A percentile compares a stretch with the other conserved stretches of the same genome.
Evolutionary conservation across 2,888 invertebrate species (phyloP).

Genomic region (Xestia ashworthii): DNA sequence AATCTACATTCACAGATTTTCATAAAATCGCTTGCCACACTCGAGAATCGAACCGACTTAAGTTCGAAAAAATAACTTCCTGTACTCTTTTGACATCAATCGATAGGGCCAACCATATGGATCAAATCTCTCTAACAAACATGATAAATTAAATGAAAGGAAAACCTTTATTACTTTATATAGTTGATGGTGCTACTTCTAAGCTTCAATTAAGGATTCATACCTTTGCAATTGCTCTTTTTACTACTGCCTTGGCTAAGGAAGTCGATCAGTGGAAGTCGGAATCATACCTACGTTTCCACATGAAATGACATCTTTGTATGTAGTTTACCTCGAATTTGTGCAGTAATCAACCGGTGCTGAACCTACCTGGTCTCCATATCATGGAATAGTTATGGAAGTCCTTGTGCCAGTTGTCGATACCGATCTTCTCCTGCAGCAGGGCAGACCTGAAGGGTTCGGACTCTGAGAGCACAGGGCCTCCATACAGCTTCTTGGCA

Average conservation of each 20-base stretch:
- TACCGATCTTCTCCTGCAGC: conserved; percentile 81
- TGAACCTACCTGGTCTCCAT: conserved; percentile 91
- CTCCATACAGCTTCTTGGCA: conserved; percentile 82
- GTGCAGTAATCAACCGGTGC: neutral
- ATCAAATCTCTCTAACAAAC: too few relatives aligned
- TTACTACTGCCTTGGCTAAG: neutral
- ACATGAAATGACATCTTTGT: neutral
- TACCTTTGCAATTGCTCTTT: neutral
- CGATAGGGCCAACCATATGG: too few relatives aligned
- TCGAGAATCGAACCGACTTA: too few relatives aligned
- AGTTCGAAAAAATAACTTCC: too few relatives aligned
- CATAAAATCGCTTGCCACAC: too few relatives aligned
- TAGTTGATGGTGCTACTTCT: too few relatives aligned
- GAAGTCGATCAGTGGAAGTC: neutral
- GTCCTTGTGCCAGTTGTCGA: conserved; percentile 89
- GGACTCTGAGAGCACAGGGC: conserved; percentile 80
- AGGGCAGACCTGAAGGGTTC: conserved; percentile 85
- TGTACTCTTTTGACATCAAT: too few relatives aligned
- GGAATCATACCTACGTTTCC: neutral
- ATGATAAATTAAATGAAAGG: too few relatives aligned
- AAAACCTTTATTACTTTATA: too few relatives aligned
- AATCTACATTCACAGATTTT: too few relatives aligned
- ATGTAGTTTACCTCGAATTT: neutral
- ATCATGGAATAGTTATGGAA: conserved; percentile 93
- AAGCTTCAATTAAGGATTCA: neutral